Evolutionary conservation across 2,113 vertebrate species (phyloP).

Genomic region (Salvelinus sp.): DNA sequence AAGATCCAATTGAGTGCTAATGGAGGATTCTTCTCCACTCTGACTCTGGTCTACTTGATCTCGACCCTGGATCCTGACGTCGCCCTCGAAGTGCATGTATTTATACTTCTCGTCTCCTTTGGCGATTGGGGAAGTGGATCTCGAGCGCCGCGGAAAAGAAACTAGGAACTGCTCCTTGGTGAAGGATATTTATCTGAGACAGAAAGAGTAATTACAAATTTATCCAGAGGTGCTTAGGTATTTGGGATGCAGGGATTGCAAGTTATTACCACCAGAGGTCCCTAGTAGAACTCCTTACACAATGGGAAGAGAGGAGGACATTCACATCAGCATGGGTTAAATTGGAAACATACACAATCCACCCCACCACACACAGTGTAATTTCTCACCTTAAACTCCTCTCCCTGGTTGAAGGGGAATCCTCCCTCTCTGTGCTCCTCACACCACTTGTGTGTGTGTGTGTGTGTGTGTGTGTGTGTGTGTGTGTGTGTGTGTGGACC

Average conservation of each 20-base stretch:
- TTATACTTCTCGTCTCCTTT: conserved; percentile 65
- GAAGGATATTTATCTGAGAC: conserved; percentile 65
- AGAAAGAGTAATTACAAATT: background rate
- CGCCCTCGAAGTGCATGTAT: conserved; percentile 56
- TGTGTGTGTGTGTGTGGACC: background rate
- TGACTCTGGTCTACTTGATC: conserved; percentile 58
- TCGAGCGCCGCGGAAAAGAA: conserved; percentile 63
- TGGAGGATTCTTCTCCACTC: background rate
- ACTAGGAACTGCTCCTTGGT: conserved; percentile 66
- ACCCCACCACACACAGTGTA: background rate
- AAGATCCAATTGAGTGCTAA: background rate
- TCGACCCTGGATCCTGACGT: conserved; percentile 58
- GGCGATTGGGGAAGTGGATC: conserved; percentile 74
- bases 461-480: conserved; percentile 2
- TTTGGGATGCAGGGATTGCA: background rate
- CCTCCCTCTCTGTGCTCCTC: conserved; percentile 56
- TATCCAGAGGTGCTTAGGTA: background rate
- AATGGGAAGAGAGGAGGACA: background rate
- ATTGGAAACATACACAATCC: no score
- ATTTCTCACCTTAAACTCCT: conserved; percentile 67
- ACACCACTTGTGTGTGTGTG: conserved; percentile 55
- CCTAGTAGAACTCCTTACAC: background rate
- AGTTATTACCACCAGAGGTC: conserved; percentile 23
- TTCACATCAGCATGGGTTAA: background rate
- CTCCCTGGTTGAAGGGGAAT: conserved; percentile 71